A percentile compares a stretch with the other conserved stretches of the same genome.
Conservation (phyloP, 1,140 invertebrate species). For the Sitodiplosis mosellana region DNA sequence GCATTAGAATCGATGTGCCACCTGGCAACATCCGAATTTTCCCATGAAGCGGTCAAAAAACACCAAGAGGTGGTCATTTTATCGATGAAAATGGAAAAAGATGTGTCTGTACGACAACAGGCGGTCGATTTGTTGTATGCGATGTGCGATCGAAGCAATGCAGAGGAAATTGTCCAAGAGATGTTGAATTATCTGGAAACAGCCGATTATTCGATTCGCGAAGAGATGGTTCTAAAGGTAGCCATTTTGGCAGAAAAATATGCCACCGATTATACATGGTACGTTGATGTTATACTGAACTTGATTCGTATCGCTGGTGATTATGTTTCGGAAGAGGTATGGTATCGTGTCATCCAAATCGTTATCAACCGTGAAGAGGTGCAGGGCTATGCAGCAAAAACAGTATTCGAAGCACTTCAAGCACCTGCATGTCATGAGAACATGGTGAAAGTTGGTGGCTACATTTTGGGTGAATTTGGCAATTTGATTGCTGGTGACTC, state of each 20-base stretch:
- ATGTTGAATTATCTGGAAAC: slow-evolving; percentile 99
- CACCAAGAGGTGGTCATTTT: slow-evolving; percentile 99
- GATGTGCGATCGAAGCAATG: slow-evolving; percentile 99
- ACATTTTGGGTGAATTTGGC: slow-evolving; percentile 98
- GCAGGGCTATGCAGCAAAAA: slow-evolving; percentile 98
- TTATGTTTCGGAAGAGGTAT: slow-evolving; percentile 94
- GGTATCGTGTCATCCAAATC: slow-evolving; percentile 99
- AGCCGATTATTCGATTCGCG: slow-evolving; percentile 97
- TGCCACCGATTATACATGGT: slow-evolving; percentile 98
- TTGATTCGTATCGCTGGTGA: slow-evolving; percentile 98
- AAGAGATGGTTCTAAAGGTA: slow-evolving; percentile 99
- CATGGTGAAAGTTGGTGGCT: slow-evolving; percentile 99
- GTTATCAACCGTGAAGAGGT: slow-evolving; percentile 99
- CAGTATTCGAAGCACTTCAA: slow-evolving; percentile 96
- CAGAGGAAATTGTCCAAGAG: slow-evolving; percentile 98
- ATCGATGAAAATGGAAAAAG: slow-evolving; percentile 98
- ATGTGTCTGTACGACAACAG: slow-evolving; percentile 95
- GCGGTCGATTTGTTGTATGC: slow-evolving; percentile 99
- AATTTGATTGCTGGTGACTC: slow-evolving; percentile 98
- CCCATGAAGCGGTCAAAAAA: slow-evolving; percentile 99
- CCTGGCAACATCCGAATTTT: slow-evolving; percentile 97
- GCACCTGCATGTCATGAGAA: slow-evolving; percentile 99
- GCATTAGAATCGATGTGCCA: slow-evolving; percentile 99
- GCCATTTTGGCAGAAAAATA: slow-evolving; percentile 99
- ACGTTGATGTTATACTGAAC: slow-evolving; percentile 98